Conservation (phyloP, 2,888 invertebrate genomes). For the Scaptodrosophila latifasciaeformis region DNA sequence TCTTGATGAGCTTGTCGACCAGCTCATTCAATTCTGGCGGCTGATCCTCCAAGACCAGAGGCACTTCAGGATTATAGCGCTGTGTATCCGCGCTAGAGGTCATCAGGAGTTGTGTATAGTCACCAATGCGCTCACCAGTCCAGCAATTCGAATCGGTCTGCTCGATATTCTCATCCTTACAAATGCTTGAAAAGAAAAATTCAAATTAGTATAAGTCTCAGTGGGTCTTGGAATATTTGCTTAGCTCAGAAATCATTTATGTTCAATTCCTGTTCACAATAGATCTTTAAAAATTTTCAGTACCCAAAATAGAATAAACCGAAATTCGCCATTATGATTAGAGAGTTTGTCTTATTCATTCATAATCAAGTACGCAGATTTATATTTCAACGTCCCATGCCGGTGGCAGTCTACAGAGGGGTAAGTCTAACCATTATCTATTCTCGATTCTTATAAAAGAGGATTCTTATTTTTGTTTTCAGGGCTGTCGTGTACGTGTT, state of each 20-base stretch:
- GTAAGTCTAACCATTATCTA: no score
- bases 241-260: background rate
- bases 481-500: no score
- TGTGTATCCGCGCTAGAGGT: slow-evolving; percentile 71
- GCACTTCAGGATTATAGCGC: slow-evolving; percentile 75
- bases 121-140: slow-evolving; percentile 74
- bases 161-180: slow-evolving; percentile 73
- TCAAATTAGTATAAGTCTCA: slow-evolving; percentile 3
- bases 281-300: no score
- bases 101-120: slow-evolving; percentile 73
- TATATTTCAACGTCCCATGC: no score
- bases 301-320: no score
- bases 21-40: slow-evolving; percentile 71
- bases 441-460: no score
- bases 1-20: slow-evolving; percentile 73
- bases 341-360: background rate
- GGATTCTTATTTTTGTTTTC: no score
- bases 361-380: no score
- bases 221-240: slow-evolving; percentile 21
- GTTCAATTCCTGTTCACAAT: no score
- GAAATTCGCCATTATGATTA: background rate
- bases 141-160: slow-evolving; percentile 73
- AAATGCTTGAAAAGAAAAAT: slow-evolving; percentile 55
- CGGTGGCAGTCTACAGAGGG: no score
- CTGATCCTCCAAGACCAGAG: slow-evolving; percentile 67